These are phyloP conservation scores for Laterallus jamaicensis DNA, from an alignment of 2,113 vertebrate species.

Conservation along the genomic window DNA sequence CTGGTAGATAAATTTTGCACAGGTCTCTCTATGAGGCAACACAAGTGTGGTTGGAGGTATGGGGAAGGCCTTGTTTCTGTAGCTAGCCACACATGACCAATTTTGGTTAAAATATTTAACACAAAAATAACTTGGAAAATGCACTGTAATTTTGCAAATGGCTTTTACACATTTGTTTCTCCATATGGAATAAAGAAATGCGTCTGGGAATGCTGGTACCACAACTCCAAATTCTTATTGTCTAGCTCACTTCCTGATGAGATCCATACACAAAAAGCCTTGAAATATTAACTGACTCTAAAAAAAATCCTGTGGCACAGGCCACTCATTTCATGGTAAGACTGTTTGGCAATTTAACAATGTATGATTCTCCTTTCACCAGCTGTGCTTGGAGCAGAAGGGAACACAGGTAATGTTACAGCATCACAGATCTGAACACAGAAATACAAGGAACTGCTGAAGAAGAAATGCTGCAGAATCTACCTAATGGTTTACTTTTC, in stretches of 20 bases:
- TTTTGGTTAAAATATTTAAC: conserved; percentile 30
- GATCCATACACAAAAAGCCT: not conserved
- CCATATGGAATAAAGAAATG: conserved; percentile 34
- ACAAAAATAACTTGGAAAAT: conserved; percentile 33
- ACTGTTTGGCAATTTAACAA: not conserved
- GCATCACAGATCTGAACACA: not conserved
- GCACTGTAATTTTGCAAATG: not conserved
- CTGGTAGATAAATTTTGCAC: not conserved
- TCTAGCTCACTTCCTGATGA: conserved; percentile 29
- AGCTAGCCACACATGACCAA: not conserved
- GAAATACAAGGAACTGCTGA: not conserved
- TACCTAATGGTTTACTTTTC: not conserved
- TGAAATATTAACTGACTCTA: not conserved
- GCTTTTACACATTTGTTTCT: not conserved
- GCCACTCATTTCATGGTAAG: not conserved
- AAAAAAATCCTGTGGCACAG: not conserved
- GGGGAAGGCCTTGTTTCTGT: not conserved
- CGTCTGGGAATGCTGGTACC: conserved; percentile 31
- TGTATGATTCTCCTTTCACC: not conserved
- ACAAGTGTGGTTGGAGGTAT: not conserved
- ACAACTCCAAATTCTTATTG: conserved; percentile 26
- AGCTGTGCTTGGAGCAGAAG: not conserved
- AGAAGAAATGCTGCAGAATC: not conserved
- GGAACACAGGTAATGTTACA: not conserved
- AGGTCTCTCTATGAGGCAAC: not conserved